A percentile compares a stretch with the other conserved stretches of the same genome.
Conservation (phyloP, 1,140 invertebrate species). For the Penaeus japonicus region DNA sequence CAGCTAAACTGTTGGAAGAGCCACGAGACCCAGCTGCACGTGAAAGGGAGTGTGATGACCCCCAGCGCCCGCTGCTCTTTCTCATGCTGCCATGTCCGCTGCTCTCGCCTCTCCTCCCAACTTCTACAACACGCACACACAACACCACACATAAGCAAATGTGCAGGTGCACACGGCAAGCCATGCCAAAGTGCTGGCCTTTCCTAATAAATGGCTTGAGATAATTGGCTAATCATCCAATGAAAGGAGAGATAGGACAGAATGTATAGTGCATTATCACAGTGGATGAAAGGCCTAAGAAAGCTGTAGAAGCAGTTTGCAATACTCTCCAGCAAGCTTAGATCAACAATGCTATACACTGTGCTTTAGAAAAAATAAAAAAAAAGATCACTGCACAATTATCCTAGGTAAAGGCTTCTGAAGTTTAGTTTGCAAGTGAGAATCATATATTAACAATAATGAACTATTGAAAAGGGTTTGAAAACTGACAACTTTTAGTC, state of each 20-base stretch:
- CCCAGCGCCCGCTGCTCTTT: slow-evolving; percentile 59
- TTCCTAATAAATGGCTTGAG: slow-evolving; percentile 16
- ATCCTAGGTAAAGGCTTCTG: neutral
- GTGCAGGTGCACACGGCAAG: slow-evolving; percentile 37
- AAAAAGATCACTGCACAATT: neutral
- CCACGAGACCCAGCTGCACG: slow-evolving; percentile 53
- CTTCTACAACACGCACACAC: slow-evolving; percentile 54
- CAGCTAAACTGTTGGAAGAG: slow-evolving; percentile 52
- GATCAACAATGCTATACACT: slow-evolving; percentile 2
- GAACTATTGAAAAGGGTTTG: too few relatives aligned
- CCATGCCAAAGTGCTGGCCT: slow-evolving; percentile 26
- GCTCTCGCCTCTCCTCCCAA: slow-evolving; percentile 44
- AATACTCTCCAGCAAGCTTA: slow-evolving; percentile 30
- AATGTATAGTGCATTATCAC: slow-evolving; percentile 24
- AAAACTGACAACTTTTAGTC: too few relatives aligned
- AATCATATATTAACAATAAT: slow-evolving; percentile 13
- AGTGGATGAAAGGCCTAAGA: slow-evolving; percentile 1
- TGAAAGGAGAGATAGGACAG: neutral
- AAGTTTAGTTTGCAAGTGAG: neutral
- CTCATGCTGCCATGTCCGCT: slow-evolving; percentile 39
- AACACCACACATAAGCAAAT: slow-evolving; percentile 53
- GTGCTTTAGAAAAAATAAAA: neutral
- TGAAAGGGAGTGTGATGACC: slow-evolving; percentile 55
- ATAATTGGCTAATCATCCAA: neutral
- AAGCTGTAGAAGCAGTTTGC: slow-evolving; percentile 44